Conservation (phyloP, 2,888 invertebrate species). For the Melinaea marsaeus region DNA sequence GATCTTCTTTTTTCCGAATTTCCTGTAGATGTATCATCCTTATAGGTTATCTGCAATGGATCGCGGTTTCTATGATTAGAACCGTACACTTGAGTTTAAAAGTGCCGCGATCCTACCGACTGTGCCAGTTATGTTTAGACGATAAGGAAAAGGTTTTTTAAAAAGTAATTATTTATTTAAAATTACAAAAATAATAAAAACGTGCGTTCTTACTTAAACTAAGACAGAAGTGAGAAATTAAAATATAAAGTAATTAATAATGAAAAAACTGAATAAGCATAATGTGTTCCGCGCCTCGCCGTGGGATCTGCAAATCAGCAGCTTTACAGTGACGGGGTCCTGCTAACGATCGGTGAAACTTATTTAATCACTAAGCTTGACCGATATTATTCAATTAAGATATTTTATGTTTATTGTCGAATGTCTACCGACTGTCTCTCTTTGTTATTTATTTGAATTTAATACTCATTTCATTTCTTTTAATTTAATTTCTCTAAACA, state of each 20-base stretch:
- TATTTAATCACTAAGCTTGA: too few species aligned
- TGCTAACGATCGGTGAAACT: background rate
- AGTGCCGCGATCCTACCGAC: background rate
- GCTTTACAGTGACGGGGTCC: background rate
- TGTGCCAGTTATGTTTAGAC: background rate
- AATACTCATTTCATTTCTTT: too few species aligned
- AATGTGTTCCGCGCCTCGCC: background rate
- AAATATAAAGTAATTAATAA: background rate
- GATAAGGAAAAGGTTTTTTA: background rate
- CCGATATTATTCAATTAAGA: too few species aligned
- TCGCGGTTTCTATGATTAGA: conserved; percentile 5
- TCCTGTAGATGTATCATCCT: conserved; percentile 14
- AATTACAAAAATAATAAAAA: background rate
- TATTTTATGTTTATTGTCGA: too few species aligned
- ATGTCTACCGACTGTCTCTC: too few species aligned
- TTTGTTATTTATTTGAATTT: too few species aligned
- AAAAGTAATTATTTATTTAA: background rate
- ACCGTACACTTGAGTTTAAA: conserved; percentile 8
- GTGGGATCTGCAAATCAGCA: background rate
- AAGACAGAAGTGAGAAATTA: background rate
- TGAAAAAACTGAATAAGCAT: background rate
- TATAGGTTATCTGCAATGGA: conserved; percentile 12
- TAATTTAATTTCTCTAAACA: too few species aligned
- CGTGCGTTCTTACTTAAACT: background rate
- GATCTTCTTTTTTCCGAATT: conserved; percentile 16